Conservation (phyloP, 53 echinoderm and acorn worm species). For the Patiria pectinifera region DNA sequence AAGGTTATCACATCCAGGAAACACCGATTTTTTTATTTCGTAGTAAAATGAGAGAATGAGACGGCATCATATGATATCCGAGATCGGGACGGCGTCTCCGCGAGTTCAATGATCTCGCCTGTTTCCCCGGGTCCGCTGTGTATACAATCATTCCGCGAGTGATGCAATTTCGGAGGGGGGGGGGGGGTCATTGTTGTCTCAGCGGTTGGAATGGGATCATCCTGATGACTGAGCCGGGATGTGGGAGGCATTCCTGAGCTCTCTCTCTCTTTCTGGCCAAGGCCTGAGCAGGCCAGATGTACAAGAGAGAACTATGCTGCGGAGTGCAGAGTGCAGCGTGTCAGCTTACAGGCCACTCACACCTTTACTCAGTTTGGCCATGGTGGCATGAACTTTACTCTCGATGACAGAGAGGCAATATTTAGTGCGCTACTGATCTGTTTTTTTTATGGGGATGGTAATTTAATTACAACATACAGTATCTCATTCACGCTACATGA, state of each 20-base stretch:
- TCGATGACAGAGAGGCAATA: slow-evolving; percentile 45
- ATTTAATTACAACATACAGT: slow-evolving; percentile 21
- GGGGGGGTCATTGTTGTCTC: slow-evolving; percentile 56
- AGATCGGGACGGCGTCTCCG: neutral
- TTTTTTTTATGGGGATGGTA: neutral
- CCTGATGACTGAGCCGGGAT: slow-evolving; percentile 51
- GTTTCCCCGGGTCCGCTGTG: slow-evolving; percentile 32
- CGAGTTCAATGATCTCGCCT: slow-evolving; percentile 56
- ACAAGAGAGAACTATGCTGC: neutral
- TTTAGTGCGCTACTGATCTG: neutral
- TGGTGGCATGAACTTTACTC: slow-evolving; percentile 29
- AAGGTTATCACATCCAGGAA: slow-evolving; percentile 60
- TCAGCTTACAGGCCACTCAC: slow-evolving; percentile 53
- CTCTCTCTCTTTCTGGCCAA: neutral
- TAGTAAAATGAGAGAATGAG: neutral
- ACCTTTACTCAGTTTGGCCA: slow-evolving; percentile 51
- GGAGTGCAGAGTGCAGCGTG: slow-evolving; percentile 9
- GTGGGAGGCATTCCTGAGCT: slow-evolving; percentile 63
- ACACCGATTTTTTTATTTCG: slow-evolving; percentile 28
- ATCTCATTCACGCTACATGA: neutral
- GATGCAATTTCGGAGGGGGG: slow-evolving; percentile 54
- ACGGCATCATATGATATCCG: slow-evolving; percentile 42
- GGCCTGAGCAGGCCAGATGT: slow-evolving; percentile 13
- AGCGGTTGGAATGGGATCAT: slow-evolving; percentile 64
- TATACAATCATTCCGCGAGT: slow-evolving; percentile 66